Conservation (phyloP, 2,888 invertebrate species). For the Nephrocerus scutellatus region DNA sequence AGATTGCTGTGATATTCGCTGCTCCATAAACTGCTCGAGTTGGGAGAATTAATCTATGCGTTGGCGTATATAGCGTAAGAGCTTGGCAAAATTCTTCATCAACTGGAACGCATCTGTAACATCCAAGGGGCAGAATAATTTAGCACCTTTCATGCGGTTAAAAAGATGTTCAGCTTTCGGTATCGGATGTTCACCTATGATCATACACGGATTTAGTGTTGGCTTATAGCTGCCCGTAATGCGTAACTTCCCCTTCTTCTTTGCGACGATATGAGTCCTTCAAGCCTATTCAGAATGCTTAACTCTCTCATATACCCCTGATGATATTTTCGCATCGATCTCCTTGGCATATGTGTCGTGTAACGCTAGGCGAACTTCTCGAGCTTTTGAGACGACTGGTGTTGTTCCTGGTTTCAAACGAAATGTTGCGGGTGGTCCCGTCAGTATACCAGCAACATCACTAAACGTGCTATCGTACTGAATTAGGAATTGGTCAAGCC, state of each 20-base stretch:
- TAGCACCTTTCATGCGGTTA: too few species aligned
- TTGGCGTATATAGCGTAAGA: too few species aligned
- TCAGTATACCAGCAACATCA: slow-evolving; percentile 5
- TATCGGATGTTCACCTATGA: slow-evolving; percentile 16
- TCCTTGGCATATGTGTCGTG: too few species aligned
- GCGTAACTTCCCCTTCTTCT: slow-evolving; percentile 13
- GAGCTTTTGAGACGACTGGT: slow-evolving; percentile 9
- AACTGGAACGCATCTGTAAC: too few species aligned
- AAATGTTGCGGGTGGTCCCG: slow-evolving; percentile 4
- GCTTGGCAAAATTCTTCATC: too few species aligned
- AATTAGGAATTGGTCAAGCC: too few species aligned
- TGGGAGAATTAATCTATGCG: too few species aligned
- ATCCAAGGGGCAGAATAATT: too few species aligned
- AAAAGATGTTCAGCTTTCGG: slow-evolving; percentile 8
- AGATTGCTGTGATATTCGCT: too few species aligned
- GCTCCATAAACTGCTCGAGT: too few species aligned
- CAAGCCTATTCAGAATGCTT: slow-evolving; percentile 16
- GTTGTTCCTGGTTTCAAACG: slow-evolving; percentile 5
- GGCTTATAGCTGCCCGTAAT: slow-evolving; percentile 16
- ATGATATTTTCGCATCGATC: slow-evolving; percentile 4
- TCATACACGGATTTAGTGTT: slow-evolving; percentile 13
- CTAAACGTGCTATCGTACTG: too few species aligned
- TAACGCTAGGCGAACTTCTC: slow-evolving; percentile 6
- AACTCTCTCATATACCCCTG: slow-evolving; percentile 12
- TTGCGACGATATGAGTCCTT: slow-evolving; percentile 12